Evolutionary conservation across 1,140 invertebrate species (phyloP).

Genomic region (Drosophila nigrodunni): DNA sequence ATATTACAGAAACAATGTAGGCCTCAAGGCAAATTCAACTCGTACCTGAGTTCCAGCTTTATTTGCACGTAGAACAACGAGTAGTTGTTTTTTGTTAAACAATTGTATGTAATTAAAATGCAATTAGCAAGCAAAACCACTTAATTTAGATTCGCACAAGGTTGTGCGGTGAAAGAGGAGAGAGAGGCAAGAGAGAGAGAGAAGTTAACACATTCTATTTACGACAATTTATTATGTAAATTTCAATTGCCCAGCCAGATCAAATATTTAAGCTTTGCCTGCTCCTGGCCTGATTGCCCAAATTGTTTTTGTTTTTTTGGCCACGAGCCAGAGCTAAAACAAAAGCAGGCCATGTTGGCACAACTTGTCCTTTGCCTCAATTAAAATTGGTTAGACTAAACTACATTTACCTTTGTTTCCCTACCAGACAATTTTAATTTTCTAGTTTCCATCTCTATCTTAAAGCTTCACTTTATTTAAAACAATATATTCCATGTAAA

Average conservation of each 20-base stretch:
- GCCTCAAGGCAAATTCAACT: background rate
- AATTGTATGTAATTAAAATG: conserved; percentile 13
- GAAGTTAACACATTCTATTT: conserved; percentile 1
- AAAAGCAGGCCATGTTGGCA: conserved; percentile 12
- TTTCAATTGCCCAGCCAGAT: conserved; percentile 13
- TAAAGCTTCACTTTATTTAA: background rate
- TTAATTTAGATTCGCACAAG: conserved; percentile 6
- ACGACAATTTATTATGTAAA: conserved; percentile 24
- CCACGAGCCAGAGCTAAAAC: background rate
- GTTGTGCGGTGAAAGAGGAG: background rate
- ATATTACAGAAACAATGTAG: background rate
- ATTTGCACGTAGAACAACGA: background rate
- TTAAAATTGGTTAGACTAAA: conserved; percentile 6
- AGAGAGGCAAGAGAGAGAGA: background rate
- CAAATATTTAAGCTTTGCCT: conserved; percentile 6
- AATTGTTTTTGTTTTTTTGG: conserved; percentile 13
- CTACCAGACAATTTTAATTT: background rate
- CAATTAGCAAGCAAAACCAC: conserved; percentile 13
- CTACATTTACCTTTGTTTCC: background rate
- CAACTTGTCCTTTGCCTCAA: conserved; percentile 12
- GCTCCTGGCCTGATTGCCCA: background rate
- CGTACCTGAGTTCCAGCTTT: background rate
- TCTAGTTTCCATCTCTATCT: background rate
- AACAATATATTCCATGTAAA: too few species aligned
- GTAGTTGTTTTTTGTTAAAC: conserved; percentile 2